These are phyloP conservation scores for Hycleus cichorii DNA, from an alignment of 1,140 invertebrate genomes.

Conservation along the genomic window DNA sequence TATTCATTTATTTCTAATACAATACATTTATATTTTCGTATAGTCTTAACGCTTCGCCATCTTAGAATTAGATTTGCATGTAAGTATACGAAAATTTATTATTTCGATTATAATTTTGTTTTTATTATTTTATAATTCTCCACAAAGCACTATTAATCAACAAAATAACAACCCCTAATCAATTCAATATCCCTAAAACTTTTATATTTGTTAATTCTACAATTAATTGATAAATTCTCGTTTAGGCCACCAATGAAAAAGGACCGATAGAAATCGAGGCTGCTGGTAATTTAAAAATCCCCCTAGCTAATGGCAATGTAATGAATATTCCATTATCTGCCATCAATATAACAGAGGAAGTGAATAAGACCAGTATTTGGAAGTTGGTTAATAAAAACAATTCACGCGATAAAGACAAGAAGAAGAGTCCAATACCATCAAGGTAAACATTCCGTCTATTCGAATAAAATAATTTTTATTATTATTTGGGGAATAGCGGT, in stretches of 20 bases:
- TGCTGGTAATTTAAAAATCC: constrained; percentile 70
- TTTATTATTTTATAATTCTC: no score
- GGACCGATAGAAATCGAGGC: constrained; percentile 21
- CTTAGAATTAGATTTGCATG: constrained; percentile 8
- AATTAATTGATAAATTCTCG: neutral
- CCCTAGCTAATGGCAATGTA: constrained; percentile 82
- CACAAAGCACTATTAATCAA: neutral
- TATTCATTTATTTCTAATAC: neutral
- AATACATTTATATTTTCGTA: neutral
- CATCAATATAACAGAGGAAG: constrained; percentile 90
- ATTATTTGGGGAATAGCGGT: constrained; percentile 13
- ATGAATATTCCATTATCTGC: constrained; percentile 84
- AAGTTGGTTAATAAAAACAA: constrained; percentile 76
- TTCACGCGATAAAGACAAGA: constrained; percentile 38
- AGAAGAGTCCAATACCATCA: constrained; percentile 40
- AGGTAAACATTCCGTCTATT: constrained; percentile 28
- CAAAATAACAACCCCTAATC: neutral
- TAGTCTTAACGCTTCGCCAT: constrained; percentile 1
- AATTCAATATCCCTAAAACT: neutral
- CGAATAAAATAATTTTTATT: constrained; percentile 1
- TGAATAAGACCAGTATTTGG: constrained; percentile 90
- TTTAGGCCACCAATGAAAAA: constrained; percentile 20
- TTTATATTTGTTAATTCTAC: neutral
- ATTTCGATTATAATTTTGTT: no score
- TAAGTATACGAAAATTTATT: neutral